Evolutionary conservation across 2,888 invertebrate species (phyloP).

Genomic region (Brachycybe producta): DNA sequence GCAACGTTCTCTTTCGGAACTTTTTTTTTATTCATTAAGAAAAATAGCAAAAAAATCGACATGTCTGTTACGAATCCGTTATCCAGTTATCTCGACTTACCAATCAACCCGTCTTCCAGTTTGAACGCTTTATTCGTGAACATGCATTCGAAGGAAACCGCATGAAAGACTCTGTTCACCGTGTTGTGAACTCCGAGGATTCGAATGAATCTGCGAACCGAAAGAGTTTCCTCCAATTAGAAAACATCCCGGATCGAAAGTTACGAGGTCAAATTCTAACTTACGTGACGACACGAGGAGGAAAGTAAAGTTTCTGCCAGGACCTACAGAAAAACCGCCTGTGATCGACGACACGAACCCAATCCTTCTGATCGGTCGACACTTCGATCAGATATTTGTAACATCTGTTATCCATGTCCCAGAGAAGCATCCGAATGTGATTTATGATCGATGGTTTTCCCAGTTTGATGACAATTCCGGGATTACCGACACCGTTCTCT

Average conservation of each 20-base stretch:
- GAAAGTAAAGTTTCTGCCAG: slow-evolving; percentile 91
- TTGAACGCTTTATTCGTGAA: slow-evolving; percentile 63
- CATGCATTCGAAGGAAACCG: slow-evolving; percentile 81
- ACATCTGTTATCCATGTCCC: slow-evolving; percentile 71
- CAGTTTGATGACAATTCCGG: slow-evolving; percentile 74
- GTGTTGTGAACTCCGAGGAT: slow-evolving; percentile 81
- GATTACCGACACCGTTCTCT: slow-evolving; percentile 47
- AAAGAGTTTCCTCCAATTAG: neutral
- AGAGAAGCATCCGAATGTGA: slow-evolving; percentile 78
- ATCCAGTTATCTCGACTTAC: slow-evolving; percentile 32
- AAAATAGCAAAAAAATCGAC: slow-evolving; percentile 8
- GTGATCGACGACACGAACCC: slow-evolving; percentile 88
- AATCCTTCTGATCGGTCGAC: slow-evolving; percentile 88
- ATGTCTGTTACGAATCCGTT: neutral
- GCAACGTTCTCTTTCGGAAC: slow-evolving; percentile 85
- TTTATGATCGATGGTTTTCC: slow-evolving; percentile 75
- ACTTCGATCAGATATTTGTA: slow-evolving; percentile 74
- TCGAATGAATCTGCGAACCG: slow-evolving; percentile 39
- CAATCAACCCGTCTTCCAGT: slow-evolving; percentile 44
- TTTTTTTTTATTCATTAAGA: slow-evolving; percentile 28
- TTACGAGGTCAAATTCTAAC: slow-evolving; percentile 19
- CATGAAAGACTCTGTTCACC: slow-evolving; percentile 85
- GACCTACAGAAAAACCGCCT: slow-evolving; percentile 84
- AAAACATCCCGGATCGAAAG: neutral
- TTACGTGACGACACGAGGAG: slow-evolving; percentile 65